A percentile compares a stretch with the other conserved stretches of the same genome.
Evolutionary conservation across 2,113 vertebrate genomes (phyloP).

Genomic region (Thymallus thymallus): DNA sequence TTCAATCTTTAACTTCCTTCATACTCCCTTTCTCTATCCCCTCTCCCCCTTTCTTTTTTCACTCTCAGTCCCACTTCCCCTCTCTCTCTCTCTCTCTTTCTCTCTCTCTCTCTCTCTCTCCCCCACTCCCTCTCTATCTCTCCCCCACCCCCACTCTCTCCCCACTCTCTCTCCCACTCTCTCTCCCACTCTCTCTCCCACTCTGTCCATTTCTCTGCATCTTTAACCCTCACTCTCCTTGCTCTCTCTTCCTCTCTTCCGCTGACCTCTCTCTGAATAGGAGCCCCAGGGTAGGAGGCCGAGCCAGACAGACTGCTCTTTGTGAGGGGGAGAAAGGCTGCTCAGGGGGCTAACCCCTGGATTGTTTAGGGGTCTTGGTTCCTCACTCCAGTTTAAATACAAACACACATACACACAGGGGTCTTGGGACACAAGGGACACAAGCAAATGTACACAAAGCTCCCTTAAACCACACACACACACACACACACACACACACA

Average conservation of each 20-base stretch:
- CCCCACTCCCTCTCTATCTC: no score
- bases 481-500: no score
- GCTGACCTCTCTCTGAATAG: conserved; percentile 32
- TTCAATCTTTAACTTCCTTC: no score
- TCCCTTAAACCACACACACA: conserved; percentile 41
- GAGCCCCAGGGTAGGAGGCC: conserved; percentile 58
- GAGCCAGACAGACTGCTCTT: conserved; percentile 71
- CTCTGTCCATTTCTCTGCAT: conserved; percentile 17
- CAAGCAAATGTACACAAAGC: conserved; percentile 30
- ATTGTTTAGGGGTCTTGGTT: conserved; percentile 27
- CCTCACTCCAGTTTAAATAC: conserved; percentile 61
- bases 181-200: neutral
- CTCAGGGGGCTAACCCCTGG: conserved; percentile 53
- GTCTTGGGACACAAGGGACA: conserved; percentile 5
- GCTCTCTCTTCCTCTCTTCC: conserved; percentile 32
- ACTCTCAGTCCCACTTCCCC: no score
- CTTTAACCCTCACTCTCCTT: conserved; percentile 16
- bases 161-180: no score
- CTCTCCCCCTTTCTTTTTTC: no score
- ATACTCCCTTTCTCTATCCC: no score
- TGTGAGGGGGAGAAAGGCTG: conserved; percentile 72
- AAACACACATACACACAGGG: conserved; percentile 8
- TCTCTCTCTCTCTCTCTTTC: no score
- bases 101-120: no score
- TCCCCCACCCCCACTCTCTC: no score